phyloP scores from a whole-genome alignment of 2,888 invertebrate genomes.

The Hypsopygia costalis region DNA sequence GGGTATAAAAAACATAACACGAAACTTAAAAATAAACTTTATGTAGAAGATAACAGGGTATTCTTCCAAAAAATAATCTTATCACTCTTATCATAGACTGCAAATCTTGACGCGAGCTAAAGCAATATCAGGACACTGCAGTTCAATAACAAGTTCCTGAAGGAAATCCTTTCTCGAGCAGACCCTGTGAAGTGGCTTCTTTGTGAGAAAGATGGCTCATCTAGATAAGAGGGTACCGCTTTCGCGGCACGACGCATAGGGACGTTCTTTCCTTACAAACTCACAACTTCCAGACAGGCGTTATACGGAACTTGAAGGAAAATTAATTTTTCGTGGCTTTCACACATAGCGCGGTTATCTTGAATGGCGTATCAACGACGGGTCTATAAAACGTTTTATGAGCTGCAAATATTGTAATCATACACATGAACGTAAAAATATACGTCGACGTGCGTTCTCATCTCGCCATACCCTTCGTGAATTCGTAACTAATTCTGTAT shows the following conservation, averaged over 20 bases:
- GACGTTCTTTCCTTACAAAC: constrained; percentile 32
- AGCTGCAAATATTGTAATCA: too few species aligned
- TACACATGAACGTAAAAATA: too few species aligned
- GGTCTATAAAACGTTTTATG: too few species aligned
- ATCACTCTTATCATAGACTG: not conserved
- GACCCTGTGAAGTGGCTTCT: constrained; percentile 42
- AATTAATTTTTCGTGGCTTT: not conserved
- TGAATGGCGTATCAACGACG: too few species aligned
- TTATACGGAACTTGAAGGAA: constrained; percentile 19
- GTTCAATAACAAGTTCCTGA: constrained; percentile 43
- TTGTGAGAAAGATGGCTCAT: constrained; percentile 66
- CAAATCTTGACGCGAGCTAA: not conserved
- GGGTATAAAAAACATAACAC: too few species aligned
- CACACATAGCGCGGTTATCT: too few species aligned
- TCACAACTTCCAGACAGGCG: constrained; percentile 22
- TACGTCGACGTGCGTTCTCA: too few species aligned
- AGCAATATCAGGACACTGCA: constrained; percentile 5
- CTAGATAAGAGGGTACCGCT: constrained; percentile 72
- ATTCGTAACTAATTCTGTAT: too few species aligned
- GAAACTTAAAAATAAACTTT: too few species aligned
- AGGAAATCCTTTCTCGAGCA: constrained; percentile 39
- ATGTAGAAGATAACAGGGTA: too few species aligned
- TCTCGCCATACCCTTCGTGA: too few species aligned
- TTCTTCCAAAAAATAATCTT: too few species aligned
- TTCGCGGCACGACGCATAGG: constrained; percentile 35